These are phyloP conservation scores for Coranthus polyacanthus DNA, from an alignment of 2,797 vertebrate species.

Conservation along the genomic window DNA sequence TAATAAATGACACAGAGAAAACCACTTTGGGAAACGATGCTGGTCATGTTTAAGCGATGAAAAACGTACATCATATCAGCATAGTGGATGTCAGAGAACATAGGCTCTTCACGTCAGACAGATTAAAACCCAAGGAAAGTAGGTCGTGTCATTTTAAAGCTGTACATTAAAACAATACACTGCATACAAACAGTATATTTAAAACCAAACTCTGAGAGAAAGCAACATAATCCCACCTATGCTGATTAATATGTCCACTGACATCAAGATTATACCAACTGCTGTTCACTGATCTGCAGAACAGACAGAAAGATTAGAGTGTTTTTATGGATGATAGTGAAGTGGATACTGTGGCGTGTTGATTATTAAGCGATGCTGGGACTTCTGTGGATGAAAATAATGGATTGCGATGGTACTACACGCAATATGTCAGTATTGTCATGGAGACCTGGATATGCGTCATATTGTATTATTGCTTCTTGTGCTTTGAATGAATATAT, in stretches of 20 bases:
- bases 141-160: no score
- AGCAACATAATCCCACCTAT: slow-evolving; percentile 45
- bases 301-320: slow-evolving; percentile 23
- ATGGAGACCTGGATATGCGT: background rate
- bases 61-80: slow-evolving; percentile 1
- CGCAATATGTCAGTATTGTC: background rate
- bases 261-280: slow-evolving; percentile 36
- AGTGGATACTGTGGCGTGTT: background rate
- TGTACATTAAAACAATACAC: slow-evolving; percentile 33
- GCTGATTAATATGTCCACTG: slow-evolving; percentile 23
- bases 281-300: slow-evolving; percentile 39
- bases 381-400: slow-evolving; percentile 8
- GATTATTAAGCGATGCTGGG: slow-evolving; percentile 7
- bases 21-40: slow-evolving; percentile 14
- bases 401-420: background rate
- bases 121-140: slow-evolving; percentile 29
- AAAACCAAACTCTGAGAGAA: slow-evolving; percentile 16
- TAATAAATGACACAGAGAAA: slow-evolving; percentile 37
- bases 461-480: background rate
- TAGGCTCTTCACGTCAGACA: background rate
- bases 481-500: slow-evolving; percentile 15
- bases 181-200: slow-evolving; percentile 1
- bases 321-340: slow-evolving; percentile 22
- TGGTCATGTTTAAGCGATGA: slow-evolving; percentile 38
- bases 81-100: no score